Base-by-base conservation (phyloP, 2,888 invertebrate genomes). In the Panorpa germanica region DNA sequence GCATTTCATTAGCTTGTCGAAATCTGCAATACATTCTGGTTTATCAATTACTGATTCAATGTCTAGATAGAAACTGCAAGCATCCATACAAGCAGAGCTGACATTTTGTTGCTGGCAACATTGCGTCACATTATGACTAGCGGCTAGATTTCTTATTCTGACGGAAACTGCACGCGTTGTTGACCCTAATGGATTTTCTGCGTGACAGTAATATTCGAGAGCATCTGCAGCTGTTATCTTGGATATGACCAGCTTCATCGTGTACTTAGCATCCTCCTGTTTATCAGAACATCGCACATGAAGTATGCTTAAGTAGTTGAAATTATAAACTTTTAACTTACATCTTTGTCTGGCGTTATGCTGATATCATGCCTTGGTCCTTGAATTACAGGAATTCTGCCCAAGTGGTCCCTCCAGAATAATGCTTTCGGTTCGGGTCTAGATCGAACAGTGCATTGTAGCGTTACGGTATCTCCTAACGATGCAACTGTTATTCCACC, bases 21-120 rank as follows among this genome's bases (percentile, higher is more conserved):
- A 77, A 53, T 83, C 83, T 35, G 68, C 65, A 45, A 82, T 69
- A 48, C 83, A 85, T 45, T 80, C 74, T 0, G 78, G 75, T 25
- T 70, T 65, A 53, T 80, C 75, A 49, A 80, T 74, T 25, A 83
- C 75, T 28, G 72, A 70, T 47, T 82, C 81, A 49, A 83, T 76
- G 46, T 83, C 82, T 30, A 83, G 55, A 45, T 78, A 78, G 55
- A 78, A 77, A 33, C 72, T 70, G 56, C 86, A 88, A 11, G 85
- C 83, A 44, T 77, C 75, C 53, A 80, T 70, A 45, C 88, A 88
- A 2, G 65, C 45, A 1, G 70, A 59, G 0, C 78, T 73, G 1
- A 88, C 83, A 50, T 82, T 82, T 57, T 73, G 69, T 35, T 67
- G 63, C n/a, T 62, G 57, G 43, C 88, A 88, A 46, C 88, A 88